These are phyloP conservation scores for Lordiphosa stackelbergi DNA, from an alignment of 1,140 invertebrate species.

Conservation along the genomic window DNA sequence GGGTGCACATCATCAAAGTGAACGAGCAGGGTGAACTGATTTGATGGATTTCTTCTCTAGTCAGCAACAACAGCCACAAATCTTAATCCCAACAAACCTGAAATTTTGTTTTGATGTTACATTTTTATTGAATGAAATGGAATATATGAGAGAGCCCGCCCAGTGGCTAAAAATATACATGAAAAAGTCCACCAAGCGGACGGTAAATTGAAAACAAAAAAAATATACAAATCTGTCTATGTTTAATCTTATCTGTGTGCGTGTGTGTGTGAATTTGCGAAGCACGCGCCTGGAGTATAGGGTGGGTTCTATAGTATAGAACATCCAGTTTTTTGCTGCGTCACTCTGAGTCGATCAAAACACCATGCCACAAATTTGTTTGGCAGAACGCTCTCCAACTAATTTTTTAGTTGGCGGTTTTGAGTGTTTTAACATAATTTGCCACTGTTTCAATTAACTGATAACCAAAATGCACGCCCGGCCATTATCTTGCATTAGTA, in stretches of 20 bases:
- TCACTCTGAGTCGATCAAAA: too few relatives aligned
- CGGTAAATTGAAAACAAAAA: slow-evolving; percentile 18
- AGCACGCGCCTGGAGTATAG: not conserved
- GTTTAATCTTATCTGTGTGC: slow-evolving; percentile 5
- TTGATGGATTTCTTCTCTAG: slow-evolving; percentile 30
- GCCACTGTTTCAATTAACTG: too few relatives aligned
- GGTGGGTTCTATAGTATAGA: too few relatives aligned
- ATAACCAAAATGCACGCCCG: too few relatives aligned
- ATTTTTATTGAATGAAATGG: not conserved
- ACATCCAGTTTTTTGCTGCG: too few relatives aligned
- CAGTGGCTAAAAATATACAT: slow-evolving; percentile 27
- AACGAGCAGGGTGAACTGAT: slow-evolving; percentile 73
- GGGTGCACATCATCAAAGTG: slow-evolving; percentile 70
- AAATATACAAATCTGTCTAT: slow-evolving; percentile 10
- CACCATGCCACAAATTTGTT: too few relatives aligned
- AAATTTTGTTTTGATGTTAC: not conserved
- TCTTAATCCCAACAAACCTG: not conserved
- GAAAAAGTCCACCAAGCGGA: slow-evolving; percentile 30
- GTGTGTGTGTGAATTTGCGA: not conserved
- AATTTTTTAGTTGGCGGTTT: too few relatives aligned
- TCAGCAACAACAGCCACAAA: not conserved
- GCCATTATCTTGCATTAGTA: too few relatives aligned
- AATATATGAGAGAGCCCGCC: not conserved
- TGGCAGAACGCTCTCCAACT: too few relatives aligned
- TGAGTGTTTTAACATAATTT: too few relatives aligned